Base-by-base conservation (phyloP, 2,888 invertebrate genomes). In the Hypselothyrea guttata region DNA sequence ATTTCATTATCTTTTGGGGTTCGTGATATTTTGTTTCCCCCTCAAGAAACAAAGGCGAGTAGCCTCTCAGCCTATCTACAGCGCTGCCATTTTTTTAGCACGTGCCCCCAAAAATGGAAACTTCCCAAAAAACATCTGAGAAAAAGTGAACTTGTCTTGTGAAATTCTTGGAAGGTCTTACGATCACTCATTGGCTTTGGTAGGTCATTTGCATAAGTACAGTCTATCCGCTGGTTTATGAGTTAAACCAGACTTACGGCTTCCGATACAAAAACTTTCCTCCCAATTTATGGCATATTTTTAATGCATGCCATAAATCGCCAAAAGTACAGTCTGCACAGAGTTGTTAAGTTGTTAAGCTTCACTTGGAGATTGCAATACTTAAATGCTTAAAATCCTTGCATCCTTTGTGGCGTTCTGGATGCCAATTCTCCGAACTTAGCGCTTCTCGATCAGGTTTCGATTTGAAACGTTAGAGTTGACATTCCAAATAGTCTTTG, bases 1-100 rank as follows among this genome's bases (percentile, higher is more conserved):
- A 56, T 73, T 81, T 60, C 71, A 61, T 77, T 84, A 77, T 84
- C 84, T 42, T 44, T 71, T 47, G 49, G 42, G 42, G 37, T 27
- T 45, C 42, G 37, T 44, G 31, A 4, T 1, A 2, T 18, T 35
- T 33, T 13, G 9, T 31, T 8, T 35, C 11, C 33, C 28, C 16
- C 37, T 4, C 55, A 61, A 22, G 5, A 22, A 22, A 67, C 68
- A 67, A 65, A 65, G 66, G 44, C 51, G 31, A 51, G 15, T n/a
- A n/a, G 3, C 48, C 53, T 35, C 16, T n/a, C 16, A 5, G 5
- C 8, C 45, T 55, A 59, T 55, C 60, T 48, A 12, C 4, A 15
- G 13, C 40, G 13, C 16, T 15, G n/a, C 45, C 55, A 38, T 18
- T 38, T 54, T 27, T 35, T 11, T 9, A 40, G 34, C 78, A 77